phyloP scores from a whole-genome alignment of 2,797 vertebrate species.

The Champsocephalus gunnari region DNA sequence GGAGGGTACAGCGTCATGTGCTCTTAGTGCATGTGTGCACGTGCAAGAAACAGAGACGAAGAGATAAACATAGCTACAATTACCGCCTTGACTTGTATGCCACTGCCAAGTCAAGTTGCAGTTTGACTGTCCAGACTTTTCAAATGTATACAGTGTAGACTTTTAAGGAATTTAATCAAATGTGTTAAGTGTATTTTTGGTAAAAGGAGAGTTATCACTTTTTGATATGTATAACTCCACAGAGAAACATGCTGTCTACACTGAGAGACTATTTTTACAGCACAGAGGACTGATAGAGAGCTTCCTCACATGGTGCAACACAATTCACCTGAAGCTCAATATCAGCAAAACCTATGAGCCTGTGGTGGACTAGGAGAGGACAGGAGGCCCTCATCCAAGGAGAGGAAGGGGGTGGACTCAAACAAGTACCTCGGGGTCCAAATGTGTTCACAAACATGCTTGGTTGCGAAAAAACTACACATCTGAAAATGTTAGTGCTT shows the following conservation, averaged over 20 bases:
- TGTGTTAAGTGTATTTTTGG: background rate
- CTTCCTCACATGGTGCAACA: slow-evolving; percentile 3
- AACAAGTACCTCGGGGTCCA: background rate
- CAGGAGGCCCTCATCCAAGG: background rate
- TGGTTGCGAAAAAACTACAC: background rate
- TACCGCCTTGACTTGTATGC: background rate
- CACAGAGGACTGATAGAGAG: slow-evolving; percentile 18
- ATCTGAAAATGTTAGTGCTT: background rate
- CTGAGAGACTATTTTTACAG: background rate
- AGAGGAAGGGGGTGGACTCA: background rate
- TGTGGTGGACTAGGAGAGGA: background rate
- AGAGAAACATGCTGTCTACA: background rate
- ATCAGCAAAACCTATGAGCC: background rate
- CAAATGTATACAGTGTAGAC: background rate
- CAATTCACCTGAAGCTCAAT: slow-evolving; percentile 17
- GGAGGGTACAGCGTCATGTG: slow-evolving; percentile 60
- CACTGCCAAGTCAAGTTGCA: background rate
- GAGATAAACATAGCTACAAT: slow-evolving; percentile 32
- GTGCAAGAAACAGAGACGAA: slow-evolving; percentile 14
- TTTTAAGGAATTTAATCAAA: background rate
- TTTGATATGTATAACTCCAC: background rate
- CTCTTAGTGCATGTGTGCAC: slow-evolving; percentile 20
- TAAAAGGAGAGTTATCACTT: background rate
- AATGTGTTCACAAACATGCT: background rate
- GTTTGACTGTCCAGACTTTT: background rate